These are phyloP conservation scores for Scelioninae gen. 2 DNA, from an alignment of 2,888 invertebrate genomes.

Conservation along the genomic window DNA sequence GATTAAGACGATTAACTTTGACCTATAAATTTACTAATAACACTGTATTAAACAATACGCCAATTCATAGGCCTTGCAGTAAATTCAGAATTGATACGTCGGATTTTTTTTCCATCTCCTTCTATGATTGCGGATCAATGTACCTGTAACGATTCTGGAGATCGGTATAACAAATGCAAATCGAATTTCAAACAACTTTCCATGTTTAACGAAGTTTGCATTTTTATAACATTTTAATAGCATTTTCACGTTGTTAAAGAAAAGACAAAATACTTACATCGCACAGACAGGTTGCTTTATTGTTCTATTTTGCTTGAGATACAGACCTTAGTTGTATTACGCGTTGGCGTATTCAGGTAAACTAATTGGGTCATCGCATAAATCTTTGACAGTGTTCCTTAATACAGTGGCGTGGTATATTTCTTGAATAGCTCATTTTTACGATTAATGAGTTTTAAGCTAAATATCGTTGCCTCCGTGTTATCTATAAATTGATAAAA, in stretches of 20 bases:
- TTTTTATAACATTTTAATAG: slow-evolving; percentile 12
- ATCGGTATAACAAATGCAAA: slow-evolving; percentile 33
- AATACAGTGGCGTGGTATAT: slow-evolving; percentile 3
- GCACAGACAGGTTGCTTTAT: background rate
- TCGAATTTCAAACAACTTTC: slow-evolving; percentile 30
- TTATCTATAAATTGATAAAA: too few species aligned
- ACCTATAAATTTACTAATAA: slow-evolving; percentile 17
- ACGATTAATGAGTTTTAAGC: slow-evolving; percentile 14
- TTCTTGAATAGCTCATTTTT: slow-evolving; percentile 12
- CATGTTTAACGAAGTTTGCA: slow-evolving; percentile 4
- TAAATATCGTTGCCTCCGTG: too few species aligned
- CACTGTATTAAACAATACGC: slow-evolving; percentile 2
- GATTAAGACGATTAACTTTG: slow-evolving; percentile 21
- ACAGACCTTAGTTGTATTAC: slow-evolving; percentile 8
- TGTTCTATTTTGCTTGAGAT: slow-evolving; percentile 15
- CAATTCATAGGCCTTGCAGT: too few species aligned
- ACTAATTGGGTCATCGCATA: slow-evolving; percentile 47
- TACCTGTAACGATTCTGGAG: too few species aligned
- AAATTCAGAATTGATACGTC: too few species aligned
- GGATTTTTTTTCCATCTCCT: too few species aligned
- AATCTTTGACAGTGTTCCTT: slow-evolving; percentile 36
- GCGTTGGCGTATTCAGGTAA: slow-evolving; percentile 34
- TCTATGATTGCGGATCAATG: too few species aligned
- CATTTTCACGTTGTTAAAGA: slow-evolving; percentile 14
- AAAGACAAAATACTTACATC: slow-evolving; percentile 5